Evolutionary conservation across 30 jellyfish, hydroid and myxozoan species (phyloP), one percentile per base, ranked within the genome.

Genomic region (Hydra vulgaris): DNA sequence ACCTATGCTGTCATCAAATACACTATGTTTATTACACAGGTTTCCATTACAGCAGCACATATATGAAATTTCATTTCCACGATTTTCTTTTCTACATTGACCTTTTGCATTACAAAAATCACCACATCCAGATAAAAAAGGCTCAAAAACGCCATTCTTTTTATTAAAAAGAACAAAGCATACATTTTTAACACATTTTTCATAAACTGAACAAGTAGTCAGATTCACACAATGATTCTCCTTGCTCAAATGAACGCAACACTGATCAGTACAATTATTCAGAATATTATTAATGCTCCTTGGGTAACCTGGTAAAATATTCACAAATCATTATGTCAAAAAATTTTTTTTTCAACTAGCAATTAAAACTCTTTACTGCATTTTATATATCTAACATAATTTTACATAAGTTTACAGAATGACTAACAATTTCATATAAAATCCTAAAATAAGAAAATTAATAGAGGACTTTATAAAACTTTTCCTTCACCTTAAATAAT

Each of bases 31-130:
- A 76, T 86, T 86, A 80, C 95, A 86, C 75, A 86, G 25, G 68
- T 74, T 72, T 7, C 95, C 95, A 75, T 23, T 27, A 54, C 95
- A 86, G 79, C 95, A 86, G 24, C 95, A 86, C 81, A 86, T 79
- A 74, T 79, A 86, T n/a, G 76, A 27, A 52, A 73, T 79, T 5
- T 40, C 61, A 3, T 40, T 40, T 40, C 12, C 61, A 12, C 12
- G 12, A 40, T 40, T 40, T 40, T 40, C 8, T 40, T 3, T 12
- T 40, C 8, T 5, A 12, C 61, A 40, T 40, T 40, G 61, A 40
- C 8, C 12, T 12, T 40, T 12, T 40, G 61, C 61, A 40, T 40
- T 40, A 40, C 61, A 40, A 40, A 40, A 40, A 40, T 40, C 61
- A 40, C 61, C 61, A 40, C 61, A 40, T 40, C 61, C 61, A 40